Evolutionary conservation across 64 coral and sea anemone genomes (phyloP).

Genomic region (Stichodactyla helianthus): DNA sequence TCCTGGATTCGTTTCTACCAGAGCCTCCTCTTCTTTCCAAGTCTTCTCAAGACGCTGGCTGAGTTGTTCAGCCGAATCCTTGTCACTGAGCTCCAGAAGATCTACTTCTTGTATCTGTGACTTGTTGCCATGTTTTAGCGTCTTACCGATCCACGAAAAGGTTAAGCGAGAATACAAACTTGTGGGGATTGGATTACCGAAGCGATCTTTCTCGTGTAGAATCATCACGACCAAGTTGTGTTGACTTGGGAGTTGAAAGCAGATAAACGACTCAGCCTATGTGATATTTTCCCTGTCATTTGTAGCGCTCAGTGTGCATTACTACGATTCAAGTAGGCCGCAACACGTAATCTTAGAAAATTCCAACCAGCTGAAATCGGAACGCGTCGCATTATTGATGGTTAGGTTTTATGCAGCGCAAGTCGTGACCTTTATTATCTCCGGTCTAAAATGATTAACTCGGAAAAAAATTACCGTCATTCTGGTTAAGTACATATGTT

Average conservation of each 20-base stretch:
- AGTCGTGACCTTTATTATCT: conserved; percentile 21
- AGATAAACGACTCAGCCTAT: background rate
- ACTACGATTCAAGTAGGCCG: background rate
- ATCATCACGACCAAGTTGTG: background rate
- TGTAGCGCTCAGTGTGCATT: background rate
- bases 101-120: conserved; percentile 5
- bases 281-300: background rate
- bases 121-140: conserved; percentile 16
- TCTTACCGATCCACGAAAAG: conserved; percentile 7
- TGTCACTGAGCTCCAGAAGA: conserved; percentile 17
- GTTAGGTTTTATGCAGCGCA: background rate
- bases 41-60: conserved; percentile 4
- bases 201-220: conserved; percentile 12
- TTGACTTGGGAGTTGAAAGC: background rate
- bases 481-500: background rate
- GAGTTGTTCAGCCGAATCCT: conserved; percentile 10
- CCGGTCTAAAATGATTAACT: background rate
- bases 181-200: background rate
- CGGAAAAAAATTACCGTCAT: background rate
- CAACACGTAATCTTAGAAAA: background rate
- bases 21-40: conserved; percentile 5
- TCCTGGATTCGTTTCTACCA: background rate
- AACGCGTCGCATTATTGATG: conserved; percentile 14
- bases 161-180: conserved; percentile 3
- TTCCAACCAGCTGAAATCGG: background rate